Base-by-base conservation (phyloP, 2,888 invertebrate genomes). In the Cryptus viduatorius region DNA sequence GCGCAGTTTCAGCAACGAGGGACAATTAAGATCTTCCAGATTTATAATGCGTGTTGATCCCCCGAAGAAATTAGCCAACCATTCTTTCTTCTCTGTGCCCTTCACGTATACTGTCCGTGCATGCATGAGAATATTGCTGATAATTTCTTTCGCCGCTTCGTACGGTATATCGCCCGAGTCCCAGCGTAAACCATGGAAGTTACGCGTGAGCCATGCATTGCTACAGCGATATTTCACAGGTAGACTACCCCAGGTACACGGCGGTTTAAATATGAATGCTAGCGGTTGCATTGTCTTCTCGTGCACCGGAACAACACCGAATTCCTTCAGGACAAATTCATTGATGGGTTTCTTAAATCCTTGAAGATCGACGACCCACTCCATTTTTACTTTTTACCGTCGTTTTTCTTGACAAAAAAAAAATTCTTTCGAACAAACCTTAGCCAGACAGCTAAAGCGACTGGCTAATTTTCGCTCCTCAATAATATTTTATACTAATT, bases 321-420 rank as follows among this genome's bases (percentile, higher is more conserved):
- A 61, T 61, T 84, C 78, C 37, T 78, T 84, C 8, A 73, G n/a
- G n/a, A 81, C 65, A 14, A 84, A 84, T 14, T 81, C 53, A 5
- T 78, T 73, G 12, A 53, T 37, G 56, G 68, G 50, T 14, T 48
- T 59, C n/a, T 42, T 67, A 24, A 83, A 83, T 29, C 76, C 76
- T 80, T 83, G 65, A 16, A 83, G 31, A 68, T 78, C 78, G n/a
- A 78, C 53, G 3, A 82, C 46, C 14, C 59, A 68, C 29, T 56
- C 68, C 59, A 42, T 50, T 50, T 50, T 48, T 4, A 14, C 14
- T 50, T 4, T 7, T 50, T 50, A 4, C 5, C 16, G 1, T 50
- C 16, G 14, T 50, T 16, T 16, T 5, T 50, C 50, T 7, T 37
- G 4, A 37, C 37, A 37, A 37, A 37, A 37, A 37, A 37, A 16